Base-by-base conservation (phyloP, 2,888 invertebrate species). In the Tetrapedia diversipes region DNA sequence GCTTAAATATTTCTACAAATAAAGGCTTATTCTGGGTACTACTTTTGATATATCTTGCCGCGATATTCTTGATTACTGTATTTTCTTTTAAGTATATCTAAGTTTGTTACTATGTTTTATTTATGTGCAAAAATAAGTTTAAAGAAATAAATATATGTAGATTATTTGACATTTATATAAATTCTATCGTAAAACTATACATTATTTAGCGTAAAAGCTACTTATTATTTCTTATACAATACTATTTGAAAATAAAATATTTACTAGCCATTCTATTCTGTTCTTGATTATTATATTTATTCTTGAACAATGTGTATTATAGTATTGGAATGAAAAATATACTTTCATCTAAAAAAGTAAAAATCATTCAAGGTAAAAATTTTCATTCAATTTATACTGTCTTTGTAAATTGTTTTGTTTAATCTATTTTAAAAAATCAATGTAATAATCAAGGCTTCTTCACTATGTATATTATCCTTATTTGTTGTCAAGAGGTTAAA, bases 41-140 rank as follows among this genome's bases (percentile, higher is more conserved):
- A 53, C 10, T 32, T 10, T 10, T 53, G 51, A 53, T 53, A 53
- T 53, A 53, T 53, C 32, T 53, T 53, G n/a, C 32, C 51, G 29
- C 32, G 51, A 53, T 53, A 53, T 53, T 53, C 51, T 53, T 53
- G 51, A 53, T n/a, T 32, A 27, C 19, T 22, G 10, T 22, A 45
- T 7, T 8, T 22, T 16, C 19, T n/a, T 10, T 32, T n/a, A 16
- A 29, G n/a, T n/a, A 11, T 16, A 16, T 51, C 29, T 51, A 29
- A 14, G 0, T 29, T 7, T 27, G 10, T 10, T 4, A n/a, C n/a
- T n/a, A n/a, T 24, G 3, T 49, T 22, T 27, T 27, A 49, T 29
- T 49, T 29, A 49, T 7, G 1, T 16, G 14, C 27, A 49, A 47
- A 41, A 41, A 41, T 41, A 41, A 41, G 41, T 41, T 22, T 45